A percentile compares a stretch with the other conserved stretches of the same genome.
phyloP scores from a whole-genome alignment of 2,797 vertebrate genomes.

The Valencia hispanica region DNA sequence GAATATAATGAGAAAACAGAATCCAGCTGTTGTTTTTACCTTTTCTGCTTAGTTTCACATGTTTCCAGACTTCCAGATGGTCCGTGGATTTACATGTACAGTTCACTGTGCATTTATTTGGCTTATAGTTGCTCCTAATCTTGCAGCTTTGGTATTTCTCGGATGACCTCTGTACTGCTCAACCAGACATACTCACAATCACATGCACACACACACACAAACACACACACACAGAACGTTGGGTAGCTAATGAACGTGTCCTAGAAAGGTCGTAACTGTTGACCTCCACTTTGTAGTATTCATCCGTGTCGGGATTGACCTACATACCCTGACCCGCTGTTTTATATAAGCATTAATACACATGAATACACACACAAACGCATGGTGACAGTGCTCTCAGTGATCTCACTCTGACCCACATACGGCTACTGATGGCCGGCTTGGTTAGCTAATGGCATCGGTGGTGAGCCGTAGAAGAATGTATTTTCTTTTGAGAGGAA shows the following conservation, averaged over 20 bases:
- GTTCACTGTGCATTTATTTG: constrained; percentile 19
- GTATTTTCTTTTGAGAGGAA: constrained; percentile 19
- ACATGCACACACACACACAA: neutral
- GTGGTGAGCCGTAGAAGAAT: constrained; percentile 41
- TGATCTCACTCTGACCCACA: constrained; percentile 51
- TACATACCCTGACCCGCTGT: constrained; percentile 47
- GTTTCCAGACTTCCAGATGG: constrained; percentile 47
- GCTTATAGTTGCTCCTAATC: constrained; percentile 39
- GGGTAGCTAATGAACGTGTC: constrained; percentile 28
- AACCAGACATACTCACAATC: neutral
- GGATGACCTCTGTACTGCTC: constrained; percentile 27
- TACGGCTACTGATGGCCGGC: constrained; percentile 41
- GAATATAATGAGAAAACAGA: constrained; percentile 7
- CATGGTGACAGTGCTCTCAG: constrained; percentile 27
- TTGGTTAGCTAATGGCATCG: constrained; percentile 42
- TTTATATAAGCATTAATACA: constrained; percentile 41
- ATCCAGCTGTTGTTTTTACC: constrained; percentile 49
- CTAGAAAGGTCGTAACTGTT: constrained; percentile 50
- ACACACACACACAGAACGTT: neutral
- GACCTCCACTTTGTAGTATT: constrained; percentile 37
- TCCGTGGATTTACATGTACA: constrained; percentile 20
- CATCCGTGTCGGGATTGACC: constrained; percentile 54
- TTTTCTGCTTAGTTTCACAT: constrained; percentile 7
- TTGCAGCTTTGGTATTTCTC: constrained; percentile 31
- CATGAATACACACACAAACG: constrained; percentile 28